These are phyloP conservation scores for Archocentrus centrarchus DNA, from an alignment of 2,113 vertebrate genomes.

Conservation along the genomic window DNA sequence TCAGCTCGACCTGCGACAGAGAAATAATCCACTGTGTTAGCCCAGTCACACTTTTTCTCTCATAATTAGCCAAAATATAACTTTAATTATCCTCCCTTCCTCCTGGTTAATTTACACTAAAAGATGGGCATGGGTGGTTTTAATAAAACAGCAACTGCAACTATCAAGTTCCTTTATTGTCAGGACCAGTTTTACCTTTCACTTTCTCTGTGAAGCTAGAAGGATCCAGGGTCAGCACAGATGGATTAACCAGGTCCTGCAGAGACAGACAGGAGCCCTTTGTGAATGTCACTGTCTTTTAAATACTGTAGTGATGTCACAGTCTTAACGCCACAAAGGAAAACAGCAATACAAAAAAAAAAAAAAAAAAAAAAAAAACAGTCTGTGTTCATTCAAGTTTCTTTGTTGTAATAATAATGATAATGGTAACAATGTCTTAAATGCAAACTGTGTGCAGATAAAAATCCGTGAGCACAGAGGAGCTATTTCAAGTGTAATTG, in stretches of 20 bases:
- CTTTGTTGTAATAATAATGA: background rate
- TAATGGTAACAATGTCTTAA: background rate
- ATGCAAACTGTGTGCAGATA: background rate
- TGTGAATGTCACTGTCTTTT: background rate
- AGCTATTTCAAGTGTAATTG: background rate
- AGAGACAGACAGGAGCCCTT: constrained; percentile 19
- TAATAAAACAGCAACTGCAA: background rate
- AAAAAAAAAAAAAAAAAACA: too few species aligned
- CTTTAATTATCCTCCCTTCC: background rate
- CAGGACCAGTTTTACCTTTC: constrained; percentile 51
- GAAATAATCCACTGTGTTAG: background rate
- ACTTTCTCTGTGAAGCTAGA: constrained; percentile 85
- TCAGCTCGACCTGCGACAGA: constrained; percentile 45
- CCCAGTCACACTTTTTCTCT: too few species aligned
- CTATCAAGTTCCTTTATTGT: background rate
- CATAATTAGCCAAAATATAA: background rate
- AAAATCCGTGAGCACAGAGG: background rate
- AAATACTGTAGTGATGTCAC: background rate
- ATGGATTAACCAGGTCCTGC: constrained; percentile 93
- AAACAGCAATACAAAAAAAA: background rate
- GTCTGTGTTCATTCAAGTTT: background rate
- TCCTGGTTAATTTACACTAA: background rate
- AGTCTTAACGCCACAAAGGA: background rate
- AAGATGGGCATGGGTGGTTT: background rate
- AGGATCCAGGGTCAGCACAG: constrained; percentile 87